Evolutionary conservation across 1,140 invertebrate species (phyloP).

Genomic region (Eufriesea mexicana): DNA sequence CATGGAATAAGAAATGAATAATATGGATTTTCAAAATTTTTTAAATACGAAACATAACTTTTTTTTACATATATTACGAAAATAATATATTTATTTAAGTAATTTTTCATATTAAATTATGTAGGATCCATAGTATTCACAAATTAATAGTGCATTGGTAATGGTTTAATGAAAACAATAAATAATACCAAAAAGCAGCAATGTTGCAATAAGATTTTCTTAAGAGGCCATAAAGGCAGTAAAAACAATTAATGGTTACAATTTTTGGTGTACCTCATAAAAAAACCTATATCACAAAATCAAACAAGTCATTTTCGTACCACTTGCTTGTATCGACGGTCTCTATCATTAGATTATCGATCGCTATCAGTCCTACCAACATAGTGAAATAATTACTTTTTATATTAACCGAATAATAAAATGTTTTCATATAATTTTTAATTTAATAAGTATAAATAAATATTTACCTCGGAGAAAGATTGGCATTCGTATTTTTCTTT

Average conservation of each 20-base stretch:
- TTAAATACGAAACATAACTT: not conserved
- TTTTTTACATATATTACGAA: not conserved
- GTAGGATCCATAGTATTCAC: constrained; percentile 38
- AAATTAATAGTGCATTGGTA: constrained; percentile 23
- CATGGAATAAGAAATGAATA: constrained; percentile 28
- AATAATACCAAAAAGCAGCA: constrained; percentile 45
- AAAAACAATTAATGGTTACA: not conserved
- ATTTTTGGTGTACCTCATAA: constrained; percentile 40
- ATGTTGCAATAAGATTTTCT: constrained; percentile 35
- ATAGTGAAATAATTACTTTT: constrained; percentile 67
- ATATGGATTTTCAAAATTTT: constrained; percentile 19
- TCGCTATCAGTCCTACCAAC: constrained; percentile 74
- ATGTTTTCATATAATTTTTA: constrained; percentile 21
- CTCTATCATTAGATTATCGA: constrained; percentile 74
- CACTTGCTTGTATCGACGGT: constrained; percentile 65
- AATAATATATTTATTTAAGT: not conserved
- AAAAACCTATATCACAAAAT: constrained; percentile 62
- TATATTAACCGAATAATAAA: constrained; percentile 37
- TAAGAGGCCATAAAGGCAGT: constrained; percentile 11
- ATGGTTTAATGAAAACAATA: constrained; percentile 39
- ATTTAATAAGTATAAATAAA: not conserved
- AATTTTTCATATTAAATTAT: not conserved
- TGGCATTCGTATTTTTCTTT: constrained; percentile 67
- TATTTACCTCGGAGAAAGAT: constrained; percentile 71
- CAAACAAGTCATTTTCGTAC: constrained; percentile 65